phyloP scores from a whole-genome alignment of 2,113 vertebrate species.

The Gymnarchus niloticus region DNA sequence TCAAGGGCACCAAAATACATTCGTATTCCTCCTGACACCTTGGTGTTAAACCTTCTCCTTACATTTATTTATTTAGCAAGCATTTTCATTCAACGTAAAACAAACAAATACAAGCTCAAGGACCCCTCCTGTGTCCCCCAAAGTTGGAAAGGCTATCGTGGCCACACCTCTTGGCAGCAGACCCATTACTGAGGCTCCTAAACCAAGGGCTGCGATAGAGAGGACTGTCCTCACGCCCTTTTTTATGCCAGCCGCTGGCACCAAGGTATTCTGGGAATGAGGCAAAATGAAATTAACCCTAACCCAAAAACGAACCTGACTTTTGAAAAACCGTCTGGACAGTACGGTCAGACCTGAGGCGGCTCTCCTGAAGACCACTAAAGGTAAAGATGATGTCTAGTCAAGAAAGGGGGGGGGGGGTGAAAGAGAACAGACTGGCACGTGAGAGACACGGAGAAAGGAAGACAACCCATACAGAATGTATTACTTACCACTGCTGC shows the following conservation, averaged over 20 bases:
- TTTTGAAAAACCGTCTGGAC: too few species aligned
- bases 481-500: slow-evolving; percentile 85
- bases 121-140: neutral
- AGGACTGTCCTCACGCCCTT: neutral
- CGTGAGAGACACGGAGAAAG: too few species aligned
- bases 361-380: neutral
- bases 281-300: neutral
- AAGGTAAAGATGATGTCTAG: neutral
- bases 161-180: neutral
- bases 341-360: too few species aligned
- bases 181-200: neutral
- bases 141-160: neutral
- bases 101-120: neutral
- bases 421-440: neutral
- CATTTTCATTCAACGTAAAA: too few species aligned
- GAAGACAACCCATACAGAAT: neutral
- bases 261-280: neutral
- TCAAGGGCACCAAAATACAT: neutral
- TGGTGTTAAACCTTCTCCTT: neutral
- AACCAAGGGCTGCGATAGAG: neutral
- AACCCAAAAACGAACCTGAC: too few species aligned
- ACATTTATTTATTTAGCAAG: too few species aligned
- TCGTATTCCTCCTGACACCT: neutral
- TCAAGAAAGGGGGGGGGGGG: neutral
- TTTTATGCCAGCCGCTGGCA: neutral